A percentile compares a stretch with the other conserved stretches of the same genome.
Evolutionary conservation across 2,113 vertebrate species (phyloP).

Genomic region (Phylloscopus trochiloides): DNA sequence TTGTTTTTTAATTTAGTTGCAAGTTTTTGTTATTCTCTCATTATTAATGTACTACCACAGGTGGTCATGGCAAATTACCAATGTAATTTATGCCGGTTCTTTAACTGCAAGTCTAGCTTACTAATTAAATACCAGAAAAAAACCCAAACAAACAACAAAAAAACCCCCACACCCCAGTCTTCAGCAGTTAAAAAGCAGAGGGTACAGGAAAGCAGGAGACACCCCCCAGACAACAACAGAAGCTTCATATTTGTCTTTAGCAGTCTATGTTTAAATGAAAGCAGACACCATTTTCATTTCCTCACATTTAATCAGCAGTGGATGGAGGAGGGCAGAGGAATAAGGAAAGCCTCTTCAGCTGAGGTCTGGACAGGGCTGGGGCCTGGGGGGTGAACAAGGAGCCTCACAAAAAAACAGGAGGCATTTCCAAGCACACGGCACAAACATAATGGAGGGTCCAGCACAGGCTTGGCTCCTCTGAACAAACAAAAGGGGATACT

Average conservation of each 20-base stretch:
- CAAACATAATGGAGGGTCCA: background rate
- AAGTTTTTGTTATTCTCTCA: background rate
- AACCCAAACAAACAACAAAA: background rate
- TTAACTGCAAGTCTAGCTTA: background rate
- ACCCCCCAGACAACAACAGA: background rate
- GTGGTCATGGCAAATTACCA: conserved; percentile 22
- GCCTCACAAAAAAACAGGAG: background rate
- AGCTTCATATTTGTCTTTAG: background rate
- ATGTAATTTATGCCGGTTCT: background rate
- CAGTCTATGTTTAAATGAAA: background rate
- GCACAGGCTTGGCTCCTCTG: background rate
- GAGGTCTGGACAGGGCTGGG: background rate
- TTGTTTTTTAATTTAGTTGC: background rate
- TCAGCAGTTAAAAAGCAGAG: background rate
- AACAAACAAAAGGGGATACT: conserved; percentile 29
- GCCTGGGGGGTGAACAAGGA: background rate
- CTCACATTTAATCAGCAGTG: accelerated
- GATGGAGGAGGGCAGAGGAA: background rate
- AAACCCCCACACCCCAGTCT: background rate
- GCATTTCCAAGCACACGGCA: background rate
- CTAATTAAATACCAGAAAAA: background rate
- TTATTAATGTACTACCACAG: conserved; percentile 15
- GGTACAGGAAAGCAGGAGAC: background rate
- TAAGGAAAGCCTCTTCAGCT: background rate
- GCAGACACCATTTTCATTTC: background rate